Evolutionary conservation across 2,888 invertebrate species (phyloP), one percentile per base, ranked within the genome.

Genomic region (Tyria jacobaeae): DNA sequence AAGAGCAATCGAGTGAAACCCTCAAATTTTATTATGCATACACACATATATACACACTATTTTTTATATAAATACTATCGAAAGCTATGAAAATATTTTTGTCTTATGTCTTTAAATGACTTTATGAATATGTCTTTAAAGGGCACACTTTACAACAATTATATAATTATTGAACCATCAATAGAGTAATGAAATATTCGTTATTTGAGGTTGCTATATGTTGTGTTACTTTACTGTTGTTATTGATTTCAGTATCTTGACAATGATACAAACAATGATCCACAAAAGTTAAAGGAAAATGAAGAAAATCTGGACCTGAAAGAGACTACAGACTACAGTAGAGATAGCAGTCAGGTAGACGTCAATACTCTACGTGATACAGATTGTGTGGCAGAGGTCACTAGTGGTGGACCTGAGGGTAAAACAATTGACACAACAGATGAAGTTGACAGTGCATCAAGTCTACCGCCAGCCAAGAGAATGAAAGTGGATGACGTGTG

Each of bases 401-500:
- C 1, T 17, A 3, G 27, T 21, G 31, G 9, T 54, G 27, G 6
- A 25, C 1, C 4, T 25, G 4, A 25, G 39, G 10, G 37, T 24
- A 10, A 37, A 24, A 25, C 6, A n/a, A 15, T 37, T 5, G 25
- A 37, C 24, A 44, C n/a, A 27, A 12, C 24, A 17, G 10, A 24
- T 15, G 49, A 34, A 6, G 21, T n/a, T 39, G 53, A 50, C 10
- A 64, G 12, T 7, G 17, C 35, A 15, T 63, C 71, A 5, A 10
- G 17, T 21, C 5, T 10, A 21, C 72, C 79, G 1, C 86, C 87
- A 0, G 75, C 83, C 3, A 61, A 75, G 34, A 95, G 95, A 80
- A 91, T 90, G 65, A 78, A 85, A 7, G 95, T 95, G 66, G 68
- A 82, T 0, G 92, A 90, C 70, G 87, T 95, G 0, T 98, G 98